A percentile compares a stretch with the other conserved stretches of the same genome.
Conservation (phyloP, 1,140 invertebrate species). For the Saccostrea cuccullata region DNA sequence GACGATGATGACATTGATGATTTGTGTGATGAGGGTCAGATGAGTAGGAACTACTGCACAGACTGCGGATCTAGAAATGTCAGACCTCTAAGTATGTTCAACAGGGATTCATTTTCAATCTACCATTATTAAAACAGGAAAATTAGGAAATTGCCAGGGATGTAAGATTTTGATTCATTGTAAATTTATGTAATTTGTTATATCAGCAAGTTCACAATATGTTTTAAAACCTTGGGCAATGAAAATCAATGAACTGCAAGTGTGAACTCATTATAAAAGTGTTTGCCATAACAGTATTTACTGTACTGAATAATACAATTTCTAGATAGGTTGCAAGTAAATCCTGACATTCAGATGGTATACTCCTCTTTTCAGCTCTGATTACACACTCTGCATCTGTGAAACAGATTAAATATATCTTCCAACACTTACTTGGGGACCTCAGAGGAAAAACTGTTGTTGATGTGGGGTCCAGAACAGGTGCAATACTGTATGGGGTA, state of each 20-base stretch:
- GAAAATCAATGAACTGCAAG: no score
- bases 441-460: slow-evolving; percentile 83
- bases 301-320: no score
- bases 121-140: no score
- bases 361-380: slow-evolving; percentile 79
- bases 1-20: slow-evolving; percentile 84
- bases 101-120: no score
- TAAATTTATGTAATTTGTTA: no score
- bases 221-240: no score
- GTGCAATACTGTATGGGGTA: slow-evolving; percentile 86
- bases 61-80: slow-evolving; percentile 84
- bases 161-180: no score
- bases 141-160: no score
- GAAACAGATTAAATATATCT: slow-evolving; percentile 83
- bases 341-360: neutral
- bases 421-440: slow-evolving; percentile 82
- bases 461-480: slow-evolving; percentile 86
- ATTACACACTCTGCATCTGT: slow-evolving; percentile 86
- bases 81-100: slow-evolving; percentile 79
- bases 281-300: no score
- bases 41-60: slow-evolving; percentile 83
- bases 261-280: no score
- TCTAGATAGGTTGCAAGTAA: no score
- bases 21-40: slow-evolving; percentile 82
- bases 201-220: no score